These are phyloP conservation scores for Arnoldichthys spilopterus DNA, from an alignment of 2,797 vertebrate genomes.

Conservation along the genomic window DNA sequence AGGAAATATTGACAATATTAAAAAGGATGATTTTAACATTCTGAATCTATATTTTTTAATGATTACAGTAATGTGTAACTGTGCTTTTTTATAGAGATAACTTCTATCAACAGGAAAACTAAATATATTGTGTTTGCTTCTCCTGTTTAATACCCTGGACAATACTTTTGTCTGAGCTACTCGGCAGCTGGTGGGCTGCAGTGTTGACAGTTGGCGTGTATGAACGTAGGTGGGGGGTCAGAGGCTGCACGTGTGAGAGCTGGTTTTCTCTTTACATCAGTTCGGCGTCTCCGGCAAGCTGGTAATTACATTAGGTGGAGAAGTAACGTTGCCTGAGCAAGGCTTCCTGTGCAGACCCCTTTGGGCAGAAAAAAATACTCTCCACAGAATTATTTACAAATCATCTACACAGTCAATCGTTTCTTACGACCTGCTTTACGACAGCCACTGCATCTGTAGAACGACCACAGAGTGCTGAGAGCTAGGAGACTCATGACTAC, in stretches of 20 bases:
- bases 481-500: neutral
- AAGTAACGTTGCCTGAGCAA: conserved; percentile 20
- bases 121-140: conserved; percentile 41
- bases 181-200: conserved; percentile 23
- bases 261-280: conserved; percentile 38
- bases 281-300: conserved; percentile 9
- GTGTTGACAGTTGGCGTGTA: conserved; percentile 38
- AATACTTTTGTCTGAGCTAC: conserved; percentile 18
- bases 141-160: conserved; percentile 41
- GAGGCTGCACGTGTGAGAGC: conserved; percentile 12
- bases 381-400: conserved; percentile 25
- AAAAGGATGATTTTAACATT: neutral
- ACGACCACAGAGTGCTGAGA: neutral
- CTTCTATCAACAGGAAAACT: conserved; percentile 4
- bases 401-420: neutral
- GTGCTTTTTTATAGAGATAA: neutral
- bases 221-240: conserved; percentile 32
- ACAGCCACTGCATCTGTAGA: neutral
- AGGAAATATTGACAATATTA: neutral
- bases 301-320: conserved; percentile 41
- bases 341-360: conserved; percentile 37
- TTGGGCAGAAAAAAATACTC: conserved; percentile 6
- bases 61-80: neutral
- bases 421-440: conserved; percentile 2
- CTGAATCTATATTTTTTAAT: neutral